Evolutionary conservation across 2,797 vertebrate species (phyloP).

Genomic region (Malurus splendens): DNA sequence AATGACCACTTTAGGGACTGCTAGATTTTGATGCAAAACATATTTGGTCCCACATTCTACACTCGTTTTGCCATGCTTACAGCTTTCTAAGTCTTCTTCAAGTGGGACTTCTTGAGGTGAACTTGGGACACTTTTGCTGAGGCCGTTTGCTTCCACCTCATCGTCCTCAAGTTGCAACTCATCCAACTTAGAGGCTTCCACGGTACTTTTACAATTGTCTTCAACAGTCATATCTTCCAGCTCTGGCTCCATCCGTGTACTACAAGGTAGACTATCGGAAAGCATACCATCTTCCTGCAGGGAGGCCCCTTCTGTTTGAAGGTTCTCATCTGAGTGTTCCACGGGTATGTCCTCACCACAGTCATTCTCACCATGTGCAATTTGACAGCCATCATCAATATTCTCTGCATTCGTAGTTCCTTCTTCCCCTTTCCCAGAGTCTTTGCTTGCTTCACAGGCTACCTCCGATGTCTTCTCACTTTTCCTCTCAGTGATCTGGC

Average conservation of each 20-base stretch:
- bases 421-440: not conserved
- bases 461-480: not conserved
- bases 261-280: not conserved
- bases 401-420: conserved; percentile 1
- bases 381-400: conserved; percentile 52
- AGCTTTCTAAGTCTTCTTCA: conserved; percentile 7
- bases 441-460: not conserved
- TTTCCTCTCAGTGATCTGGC: not conserved
- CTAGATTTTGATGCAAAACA: not conserved
- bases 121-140: not conserved
- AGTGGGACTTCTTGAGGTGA: not conserved
- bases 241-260: not conserved
- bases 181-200: not conserved
- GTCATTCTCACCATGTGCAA: conserved; percentile 55
- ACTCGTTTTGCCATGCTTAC: not conserved
- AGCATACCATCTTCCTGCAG: not conserved
- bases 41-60: not conserved
- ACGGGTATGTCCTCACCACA: conserved; percentile 16
- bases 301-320: conserved; percentile 40
- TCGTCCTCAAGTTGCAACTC: not conserved
- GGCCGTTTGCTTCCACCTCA: not conserved
- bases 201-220: not conserved
- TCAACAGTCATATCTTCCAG: not conserved
- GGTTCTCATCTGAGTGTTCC: conserved; percentile 12
- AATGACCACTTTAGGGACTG: conserved; percentile 40